Percentiles rank a stretch among this genome's conserved stretches.
phyloP scores from a whole-genome alignment of 2,888 invertebrate species.

The Caradrina kadenii region DNA sequence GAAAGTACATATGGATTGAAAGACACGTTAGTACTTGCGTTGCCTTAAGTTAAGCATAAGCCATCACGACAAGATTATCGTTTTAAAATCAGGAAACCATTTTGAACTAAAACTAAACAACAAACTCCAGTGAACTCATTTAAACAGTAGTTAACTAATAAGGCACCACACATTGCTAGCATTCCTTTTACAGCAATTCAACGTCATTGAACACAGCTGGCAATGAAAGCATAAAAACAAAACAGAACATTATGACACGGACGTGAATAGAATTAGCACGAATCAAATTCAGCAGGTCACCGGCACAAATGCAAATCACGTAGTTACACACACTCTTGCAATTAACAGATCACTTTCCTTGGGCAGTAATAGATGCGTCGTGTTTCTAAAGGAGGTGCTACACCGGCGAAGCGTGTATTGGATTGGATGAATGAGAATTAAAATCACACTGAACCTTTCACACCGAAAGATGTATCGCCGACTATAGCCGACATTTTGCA shows the following conservation, averaged over 20 bases:
- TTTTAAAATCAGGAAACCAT: background rate
- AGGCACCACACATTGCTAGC: constrained; percentile 24
- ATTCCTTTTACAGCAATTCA: constrained; percentile 9
- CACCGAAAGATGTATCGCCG: no score
- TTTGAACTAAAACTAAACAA: background rate
- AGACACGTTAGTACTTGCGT: no score
- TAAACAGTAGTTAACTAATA: constrained; percentile 26
- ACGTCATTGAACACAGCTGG: constrained; percentile 43
- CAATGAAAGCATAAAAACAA: constrained; percentile 54
- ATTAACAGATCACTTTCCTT: constrained; percentile 61
- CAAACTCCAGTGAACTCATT: background rate
- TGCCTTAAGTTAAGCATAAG: no score
- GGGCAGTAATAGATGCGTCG: constrained; percentile 45
- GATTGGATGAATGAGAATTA: no score
- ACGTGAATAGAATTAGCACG: constrained; percentile 60
- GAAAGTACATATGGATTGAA: no score
- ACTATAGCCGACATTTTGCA: no score
- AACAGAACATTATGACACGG: constrained; percentile 50
- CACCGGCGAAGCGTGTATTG: no score
- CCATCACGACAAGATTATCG: no score
- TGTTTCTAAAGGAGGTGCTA: constrained; percentile 24
- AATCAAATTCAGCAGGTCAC: constrained; percentile 56
- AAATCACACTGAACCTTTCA: no score
- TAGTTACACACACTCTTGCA: constrained; percentile 29
- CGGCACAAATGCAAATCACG: constrained; percentile 62